Base-by-base conservation (phyloP, 2,888 invertebrate species). In the Mellilla xanthometata region DNA sequence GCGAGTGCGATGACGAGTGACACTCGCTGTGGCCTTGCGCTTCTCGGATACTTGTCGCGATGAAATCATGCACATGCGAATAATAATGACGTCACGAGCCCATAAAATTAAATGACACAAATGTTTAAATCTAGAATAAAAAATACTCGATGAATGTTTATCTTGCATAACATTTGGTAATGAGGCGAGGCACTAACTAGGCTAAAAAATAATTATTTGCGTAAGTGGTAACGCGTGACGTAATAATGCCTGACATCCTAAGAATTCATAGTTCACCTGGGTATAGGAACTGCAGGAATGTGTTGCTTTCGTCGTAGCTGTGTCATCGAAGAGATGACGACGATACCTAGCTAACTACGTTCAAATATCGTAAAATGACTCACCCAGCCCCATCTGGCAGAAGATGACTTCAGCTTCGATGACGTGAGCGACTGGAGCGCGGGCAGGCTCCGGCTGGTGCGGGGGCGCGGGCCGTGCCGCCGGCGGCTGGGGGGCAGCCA, bases 311-410 rank as follows among this genome's bases (percentile, higher is more conserved):
- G 15, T 19, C 15, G 15, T 1, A n/a, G n/a, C 15, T 5, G 3
- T 5, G 15, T 6, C 15, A 3, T 3, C 1, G 15, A 1, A 19
- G 15, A 6, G 4, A 1, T 5, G 15, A 5, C 15, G 15, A 19
- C 6, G 19, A 6, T 19, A 19, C 13, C 15, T 43, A 10, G 12
- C 24, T 4, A 32, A 8, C n/a, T 13, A 10, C 0, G 91, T 35
- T 8, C 29, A 5, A 4, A 26, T 2, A n/a, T 8, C 2, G 8
- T 13, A 9, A 23, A 13, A 19, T 26, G 11, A 44, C 86, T 93
- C 72, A 94, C 94, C 94, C 38, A 94, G 82, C 63, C 94, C 94
- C 91, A 94, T 93, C 76, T 92, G 92, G 74, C 92, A 91, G 85
- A 94, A 94, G 66, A 94, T 93, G 56, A 93, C 93, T 67, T 93